Percentiles rank a stretch among this genome's conserved stretches.
Conservation (phyloP, 2,113 vertebrate species). For the Mirounga angustirostris region DNA sequence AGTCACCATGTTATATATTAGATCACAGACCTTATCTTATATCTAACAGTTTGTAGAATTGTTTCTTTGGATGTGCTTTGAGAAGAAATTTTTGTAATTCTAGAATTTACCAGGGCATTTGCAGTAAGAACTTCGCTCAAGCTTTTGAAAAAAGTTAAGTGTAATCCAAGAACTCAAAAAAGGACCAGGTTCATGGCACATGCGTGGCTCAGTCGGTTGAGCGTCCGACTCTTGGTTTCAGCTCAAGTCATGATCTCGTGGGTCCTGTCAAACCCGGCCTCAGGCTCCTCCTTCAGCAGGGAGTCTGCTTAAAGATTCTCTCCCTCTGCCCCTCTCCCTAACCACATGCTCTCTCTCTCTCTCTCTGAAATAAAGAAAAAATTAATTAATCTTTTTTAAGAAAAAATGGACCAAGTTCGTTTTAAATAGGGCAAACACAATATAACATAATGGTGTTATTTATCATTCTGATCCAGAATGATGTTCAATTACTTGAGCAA, state of each 20-base stretch:
- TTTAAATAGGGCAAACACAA: not conserved
- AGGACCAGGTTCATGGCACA: not conserved
- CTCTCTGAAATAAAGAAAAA: not conserved
- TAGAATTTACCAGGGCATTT: not conserved
- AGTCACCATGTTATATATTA: not conserved
- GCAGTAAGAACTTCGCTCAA: not conserved
- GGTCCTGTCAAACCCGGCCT: not conserved
- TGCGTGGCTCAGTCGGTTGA: not conserved
- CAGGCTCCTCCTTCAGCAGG: not conserved
- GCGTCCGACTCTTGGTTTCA: not conserved
- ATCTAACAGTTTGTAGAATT: not conserved
- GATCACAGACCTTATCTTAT: not conserved
- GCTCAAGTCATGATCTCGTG: not conserved
- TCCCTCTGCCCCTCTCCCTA: not conserved
- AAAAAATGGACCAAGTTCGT: not conserved
- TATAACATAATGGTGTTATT: not conserved
- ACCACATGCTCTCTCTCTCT: not conserved
- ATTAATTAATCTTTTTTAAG: no score
- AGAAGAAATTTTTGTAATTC: constrained; percentile 21
- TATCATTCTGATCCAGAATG: not conserved
- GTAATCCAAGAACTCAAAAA: not conserved
- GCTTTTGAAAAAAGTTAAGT: constrained; percentile 1
- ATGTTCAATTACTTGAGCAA: not conserved
- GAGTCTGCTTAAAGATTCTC: not conserved
- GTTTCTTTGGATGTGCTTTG: not conserved